Percentiles rank a stretch among this genome's conserved stretches.
Conservation (phyloP, 2,888 invertebrate species). For the Tinea trinotella region DNA sequence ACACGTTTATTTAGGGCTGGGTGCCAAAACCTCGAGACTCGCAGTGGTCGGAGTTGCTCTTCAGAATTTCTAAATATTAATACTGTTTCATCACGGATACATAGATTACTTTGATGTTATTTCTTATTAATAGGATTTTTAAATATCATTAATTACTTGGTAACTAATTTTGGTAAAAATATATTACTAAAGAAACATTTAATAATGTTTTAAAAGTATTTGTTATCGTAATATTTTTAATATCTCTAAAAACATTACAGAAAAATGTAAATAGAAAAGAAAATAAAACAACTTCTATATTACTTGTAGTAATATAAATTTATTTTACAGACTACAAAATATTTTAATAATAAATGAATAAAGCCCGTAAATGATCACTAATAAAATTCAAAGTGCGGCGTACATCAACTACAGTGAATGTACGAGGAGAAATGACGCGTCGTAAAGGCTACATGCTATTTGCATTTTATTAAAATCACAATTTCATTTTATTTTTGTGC, state of each 20-base stretch:
- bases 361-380: not conserved
- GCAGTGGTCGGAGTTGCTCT: slow-evolving; percentile 14
- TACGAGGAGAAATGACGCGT: slow-evolving; percentile 5
- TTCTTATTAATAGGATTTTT: no score
- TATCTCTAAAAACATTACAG: no score
- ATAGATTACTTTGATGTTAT: no score
- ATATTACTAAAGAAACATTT: no score
- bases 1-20: slow-evolving; percentile 16
- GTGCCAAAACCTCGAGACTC: slow-evolving; percentile 14
- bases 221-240: no score
- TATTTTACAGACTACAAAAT: not conserved
- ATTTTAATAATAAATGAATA: not conserved
- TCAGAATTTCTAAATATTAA: slow-evolving; percentile 14
- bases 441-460: slow-evolving; percentile 39
- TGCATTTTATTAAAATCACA: slow-evolving; percentile 68
- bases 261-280: no score
- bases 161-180: no score
- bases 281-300: no score
- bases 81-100: slow-evolving; percentile 3
- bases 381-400: not conserved
- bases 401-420: slow-evolving; percentile 1
- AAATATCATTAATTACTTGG: no score
- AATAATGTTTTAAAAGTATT: no score
- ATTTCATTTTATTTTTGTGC: slow-evolving; percentile 46
- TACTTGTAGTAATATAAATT: no score